Base-by-base conservation (phyloP, 37 sponge, comb jelly and placozoan genomes). In the Oopsacas minuta region DNA sequence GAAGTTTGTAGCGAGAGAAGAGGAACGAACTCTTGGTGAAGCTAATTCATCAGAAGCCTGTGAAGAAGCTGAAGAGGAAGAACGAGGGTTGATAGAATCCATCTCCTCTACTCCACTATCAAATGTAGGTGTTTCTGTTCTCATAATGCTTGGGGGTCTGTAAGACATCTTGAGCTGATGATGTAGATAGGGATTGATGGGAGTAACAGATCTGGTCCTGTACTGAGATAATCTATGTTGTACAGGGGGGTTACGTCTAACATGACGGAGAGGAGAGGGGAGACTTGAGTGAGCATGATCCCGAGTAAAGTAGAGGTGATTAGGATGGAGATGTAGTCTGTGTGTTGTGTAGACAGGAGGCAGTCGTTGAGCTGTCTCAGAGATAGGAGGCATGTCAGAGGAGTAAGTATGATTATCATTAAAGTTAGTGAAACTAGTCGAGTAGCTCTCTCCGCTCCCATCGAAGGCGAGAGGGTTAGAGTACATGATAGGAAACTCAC, bases 401-500 rank as follows among this genome's bases (percentile, higher is more conserved):
- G 7, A 61, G 75, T 61, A 61, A 61, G 20, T 61, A 34, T n/a
- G 75, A n/a, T 61, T 61, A 61, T 61, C 30, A 61, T 61, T 61
- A 61, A 61, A 61, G 75, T 61, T 61, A 61, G 75, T 10, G 75
- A 61, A 61, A 61, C 75, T 61, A 61, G 28, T 61, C 5, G 75
- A 32, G 22, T 61, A 61, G 28, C 28, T 5, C 75, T 61, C 75
- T n/a, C 75, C 75, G 75, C 75, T 61, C 75, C 75, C 75, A 12
- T 61, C 75, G 75, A 61, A 61, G 75, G 30, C 28, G 30, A 61
- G 75, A 61, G 75, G 75, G 75, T 61, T 61, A 5, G 75, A 61
- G 28, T 61, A 61, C 75, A 61, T 61, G 75, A 61, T 34, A n/a
- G 75, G 75, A 61, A 61, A 61, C 75, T 61, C 75, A 61, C 75